Conservation (phyloP, 2,797 vertebrate species). For the Danionella dracula region DNA sequence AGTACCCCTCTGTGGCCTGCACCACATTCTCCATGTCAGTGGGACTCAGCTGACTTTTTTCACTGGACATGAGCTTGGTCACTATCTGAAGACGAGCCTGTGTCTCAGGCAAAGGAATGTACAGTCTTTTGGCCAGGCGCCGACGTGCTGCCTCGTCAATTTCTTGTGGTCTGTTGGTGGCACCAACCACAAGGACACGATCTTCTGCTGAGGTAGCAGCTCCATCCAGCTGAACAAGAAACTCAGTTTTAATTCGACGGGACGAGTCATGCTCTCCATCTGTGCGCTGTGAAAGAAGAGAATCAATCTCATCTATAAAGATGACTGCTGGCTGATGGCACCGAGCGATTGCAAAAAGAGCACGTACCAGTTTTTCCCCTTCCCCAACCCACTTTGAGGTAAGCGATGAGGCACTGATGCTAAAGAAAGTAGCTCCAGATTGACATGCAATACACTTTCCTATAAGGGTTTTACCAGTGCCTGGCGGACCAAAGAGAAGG, state of each 20-base stretch:
- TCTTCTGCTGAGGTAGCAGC: slow-evolving; percentile 89
- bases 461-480: slow-evolving; percentile 96
- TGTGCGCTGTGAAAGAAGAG: slow-evolving; percentile 87
- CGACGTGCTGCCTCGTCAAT: slow-evolving; percentile 94
- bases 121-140: slow-evolving; percentile 85
- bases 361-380: slow-evolving; percentile 97
- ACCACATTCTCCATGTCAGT: slow-evolving; percentile 77
- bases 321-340: slow-evolving; percentile 95
- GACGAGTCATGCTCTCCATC: slow-evolving; percentile 96
- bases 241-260: slow-evolving; percentile 94
- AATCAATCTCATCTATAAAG: slow-evolving; percentile 97
- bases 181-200: slow-evolving; percentile 91
- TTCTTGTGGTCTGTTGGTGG: slow-evolving; percentile 94
- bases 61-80: slow-evolving; percentile 76
- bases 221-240: slow-evolving; percentile 92
- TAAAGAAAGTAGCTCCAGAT: slow-evolving; percentile 95
- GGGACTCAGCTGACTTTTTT: slow-evolving; percentile 73
- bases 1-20: slow-evolving; percentile 77
- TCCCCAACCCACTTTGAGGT: slow-evolving; percentile 98
- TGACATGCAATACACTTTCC: slow-evolving; percentile 97
- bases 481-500: slow-evolving; percentile 91
- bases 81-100: slow-evolving; percentile 84
- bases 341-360: slow-evolving; percentile 85
- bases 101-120: slow-evolving; percentile 88
- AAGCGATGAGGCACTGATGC: slow-evolving; percentile 94